A percentile compares a stretch with the other conserved stretches of the same genome.
Evolutionary conservation across 2,113 vertebrate genomes (phyloP).

Genomic region (Aegithalos caudatus): DNA sequence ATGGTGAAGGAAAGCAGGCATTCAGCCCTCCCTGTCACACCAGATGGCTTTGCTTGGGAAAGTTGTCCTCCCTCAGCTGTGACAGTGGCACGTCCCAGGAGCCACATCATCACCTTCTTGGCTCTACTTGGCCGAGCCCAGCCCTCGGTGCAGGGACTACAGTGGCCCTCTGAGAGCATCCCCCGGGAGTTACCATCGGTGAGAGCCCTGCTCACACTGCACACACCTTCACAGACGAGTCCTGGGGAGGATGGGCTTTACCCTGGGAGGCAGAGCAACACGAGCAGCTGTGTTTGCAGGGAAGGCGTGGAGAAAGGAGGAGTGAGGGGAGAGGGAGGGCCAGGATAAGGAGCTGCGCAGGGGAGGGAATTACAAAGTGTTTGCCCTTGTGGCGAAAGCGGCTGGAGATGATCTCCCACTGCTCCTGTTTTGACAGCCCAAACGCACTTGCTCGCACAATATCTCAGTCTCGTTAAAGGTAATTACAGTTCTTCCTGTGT

Average conservation of each 20-base stretch:
- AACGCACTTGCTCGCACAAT: constrained; percentile 55
- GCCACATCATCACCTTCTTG: not conserved
- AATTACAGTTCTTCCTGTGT: constrained; percentile 76
- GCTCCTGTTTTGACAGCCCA: constrained; percentile 48
- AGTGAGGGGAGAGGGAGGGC: not conserved
- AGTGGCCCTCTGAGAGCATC: not conserved
- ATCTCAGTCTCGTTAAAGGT: constrained; percentile 69
- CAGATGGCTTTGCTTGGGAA: not conserved
- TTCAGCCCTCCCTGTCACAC: not conserved
- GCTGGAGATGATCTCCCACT: constrained; percentile 12
- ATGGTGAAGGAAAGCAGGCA: rapidly evolving
- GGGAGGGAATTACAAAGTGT: not conserved
- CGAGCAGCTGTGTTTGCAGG: rapidly evolving
- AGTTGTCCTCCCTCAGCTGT: not conserved
- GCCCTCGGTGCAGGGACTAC: not conserved
- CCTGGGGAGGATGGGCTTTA: not conserved
- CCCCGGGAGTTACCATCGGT: rapidly evolving
- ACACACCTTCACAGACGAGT: rapidly evolving
- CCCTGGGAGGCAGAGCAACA: not conserved
- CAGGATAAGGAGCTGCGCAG: not conserved
- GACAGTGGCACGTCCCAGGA: not conserved
- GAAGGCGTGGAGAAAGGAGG: not conserved
- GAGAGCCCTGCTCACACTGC: not conserved
- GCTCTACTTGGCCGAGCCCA: not conserved
- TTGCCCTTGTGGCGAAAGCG: constrained; percentile 1